Base-by-base conservation (phyloP, 1,140 invertebrate genomes). In the Trypoxylus dichotomus region DNA sequence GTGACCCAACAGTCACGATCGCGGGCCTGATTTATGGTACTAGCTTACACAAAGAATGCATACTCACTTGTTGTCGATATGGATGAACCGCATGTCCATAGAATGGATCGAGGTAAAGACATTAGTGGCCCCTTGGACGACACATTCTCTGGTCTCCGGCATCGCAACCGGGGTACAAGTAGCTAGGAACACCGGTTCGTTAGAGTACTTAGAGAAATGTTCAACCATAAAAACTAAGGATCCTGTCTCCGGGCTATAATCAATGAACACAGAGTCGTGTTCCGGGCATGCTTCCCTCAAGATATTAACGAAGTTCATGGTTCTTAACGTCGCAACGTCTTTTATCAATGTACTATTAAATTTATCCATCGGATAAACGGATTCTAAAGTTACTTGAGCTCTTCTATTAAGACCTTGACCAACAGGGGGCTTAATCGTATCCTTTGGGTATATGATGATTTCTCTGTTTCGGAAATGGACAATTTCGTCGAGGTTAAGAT, bases 141-240 rank as follows among this genome's bases (percentile, higher is more conserved):
- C 94, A 88, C 95, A 97, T 86, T 96, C 94, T 80, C 97, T 91
- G 25, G 97, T 98, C 88, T 99, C 97, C 2, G 97, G 97, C 91
- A 98, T 97, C 74, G 98, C 97, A n/a, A 99, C 93, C 19, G 98
- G 98, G n/a, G 96, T 97, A 87, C 98, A 99, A 76, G 95, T 94
- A 10, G 97, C 97, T 82, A 99, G 89, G 86, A 99, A 99, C 77
- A 99, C 97, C 21, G 96, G 96, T 88, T 99, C 96, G 86, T 98
- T 97, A 78, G 96, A 96, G 87, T 99, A 99, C 85, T 98, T 98
- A 0, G 97, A 98, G 86, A 99, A 99, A 87, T 99, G 97, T 79
- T 97, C 93, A 27, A 98, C 96, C 85, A 94, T 93, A 81, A 95
- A 96, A 37, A 94, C 96, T 98, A 98, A 99, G 24, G 96, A 97